A percentile compares a stretch with the other conserved stretches of the same genome.
Evolutionary conservation across 37 sponge, comb jelly and placozoan species (phyloP).

Genomic region (Aphrocallistes beatrix): DNA sequence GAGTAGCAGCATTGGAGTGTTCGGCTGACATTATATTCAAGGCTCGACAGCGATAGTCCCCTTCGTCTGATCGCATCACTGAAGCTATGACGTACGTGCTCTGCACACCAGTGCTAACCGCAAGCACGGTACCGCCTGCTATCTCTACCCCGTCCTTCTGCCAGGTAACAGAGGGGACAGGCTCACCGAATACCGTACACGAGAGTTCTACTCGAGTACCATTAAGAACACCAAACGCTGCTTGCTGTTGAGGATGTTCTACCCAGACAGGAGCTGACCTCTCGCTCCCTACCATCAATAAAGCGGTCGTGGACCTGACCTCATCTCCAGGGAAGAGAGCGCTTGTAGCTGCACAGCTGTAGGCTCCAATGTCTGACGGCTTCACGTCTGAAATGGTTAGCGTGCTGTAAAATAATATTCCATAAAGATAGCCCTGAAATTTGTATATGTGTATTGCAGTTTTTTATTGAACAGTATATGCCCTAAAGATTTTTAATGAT

Average conservation of each 20-base stretch:
- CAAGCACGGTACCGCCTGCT: not conserved
- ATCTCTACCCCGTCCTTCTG: not conserved
- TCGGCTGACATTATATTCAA: not conserved
- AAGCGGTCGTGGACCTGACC: not conserved
- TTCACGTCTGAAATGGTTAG: not conserved
- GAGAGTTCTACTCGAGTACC: not conserved
- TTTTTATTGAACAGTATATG: too few relatives aligned
- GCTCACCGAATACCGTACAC: not conserved
- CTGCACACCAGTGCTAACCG: not conserved
- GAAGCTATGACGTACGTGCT: not conserved
- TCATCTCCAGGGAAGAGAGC: not conserved
- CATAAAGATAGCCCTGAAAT: too few relatives aligned
- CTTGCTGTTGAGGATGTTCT: not conserved
- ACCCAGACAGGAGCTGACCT: not conserved
- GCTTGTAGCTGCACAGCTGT: not conserved
- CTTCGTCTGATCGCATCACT: not conserved
- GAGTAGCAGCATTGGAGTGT: not conserved
- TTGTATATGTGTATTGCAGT: too few relatives aligned
- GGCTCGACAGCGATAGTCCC: not conserved
- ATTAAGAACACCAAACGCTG: not conserved
- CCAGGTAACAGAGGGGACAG: not conserved
- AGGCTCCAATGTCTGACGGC: not conserved
- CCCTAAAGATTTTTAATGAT: too few relatives aligned
- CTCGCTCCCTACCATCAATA: not conserved
- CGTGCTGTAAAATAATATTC: not conserved